These are phyloP conservation scores for Toxotes chatareus DNA, from an alignment of 2,113 vertebrate genomes.

Conservation along the genomic window DNA sequence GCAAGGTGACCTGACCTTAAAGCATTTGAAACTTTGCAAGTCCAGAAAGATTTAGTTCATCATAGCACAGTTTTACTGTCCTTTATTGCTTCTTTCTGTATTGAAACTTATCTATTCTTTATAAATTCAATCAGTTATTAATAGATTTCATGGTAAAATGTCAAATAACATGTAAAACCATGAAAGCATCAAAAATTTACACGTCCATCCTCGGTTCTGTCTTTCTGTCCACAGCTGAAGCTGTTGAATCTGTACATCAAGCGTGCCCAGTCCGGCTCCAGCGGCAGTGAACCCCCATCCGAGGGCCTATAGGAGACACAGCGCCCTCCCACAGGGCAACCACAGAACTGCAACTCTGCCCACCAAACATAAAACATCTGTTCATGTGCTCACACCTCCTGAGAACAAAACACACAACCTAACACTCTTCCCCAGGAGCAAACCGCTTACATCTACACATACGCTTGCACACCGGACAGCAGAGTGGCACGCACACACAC, in stretches of 20 bases:
- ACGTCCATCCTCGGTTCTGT: background rate
- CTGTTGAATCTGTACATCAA: constrained; percentile 98
- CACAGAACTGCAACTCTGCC: constrained; percentile 73
- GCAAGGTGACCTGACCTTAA: constrained; percentile 86
- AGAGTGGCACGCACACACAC: constrained; percentile 31
- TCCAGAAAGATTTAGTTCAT: background rate
- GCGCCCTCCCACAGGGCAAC: constrained; percentile 54
- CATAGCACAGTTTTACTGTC: background rate
- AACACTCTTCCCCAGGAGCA: constrained; percentile 25
- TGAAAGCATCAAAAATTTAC: background rate
- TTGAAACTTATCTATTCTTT: too few relatives aligned
- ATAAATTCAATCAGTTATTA: background rate
- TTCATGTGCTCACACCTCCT: constrained; percentile 53
- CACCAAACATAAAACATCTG: constrained; percentile 53
- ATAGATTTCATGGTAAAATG: too few relatives aligned
- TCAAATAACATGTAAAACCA: background rate
- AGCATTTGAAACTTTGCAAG: background rate
- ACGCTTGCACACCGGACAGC: constrained; percentile 37
- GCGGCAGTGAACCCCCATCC: constrained; percentile 87
- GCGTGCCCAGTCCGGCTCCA: constrained; percentile 93
- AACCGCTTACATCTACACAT: constrained; percentile 58
- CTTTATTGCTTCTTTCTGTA: too few relatives aligned
- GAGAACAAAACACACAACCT: constrained; percentile 43
- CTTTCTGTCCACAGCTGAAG: constrained; percentile 89
- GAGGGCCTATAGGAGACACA: constrained; percentile 88